Base-by-base conservation (phyloP, 2,888 invertebrate genomes). In the Zootermopsis nevadensis region DNA sequence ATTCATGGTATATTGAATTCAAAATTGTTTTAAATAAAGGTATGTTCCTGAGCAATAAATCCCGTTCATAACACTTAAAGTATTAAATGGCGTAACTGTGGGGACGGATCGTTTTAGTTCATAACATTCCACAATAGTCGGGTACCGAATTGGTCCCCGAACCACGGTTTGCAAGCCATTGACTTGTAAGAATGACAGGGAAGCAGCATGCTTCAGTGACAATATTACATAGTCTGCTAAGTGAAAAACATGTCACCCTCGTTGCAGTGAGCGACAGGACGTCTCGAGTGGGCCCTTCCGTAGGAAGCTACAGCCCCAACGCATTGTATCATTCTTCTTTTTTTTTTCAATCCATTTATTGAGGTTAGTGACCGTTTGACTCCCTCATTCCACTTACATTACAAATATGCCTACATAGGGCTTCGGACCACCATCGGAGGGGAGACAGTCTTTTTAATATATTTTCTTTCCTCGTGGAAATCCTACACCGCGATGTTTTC, bases 301-400 rank as follows among this genome's bases (percentile, higher is more conserved):
- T 19, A 19, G 48, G 30, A 31, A 19, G 31, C 33, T 33, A 69
- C 74, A 22, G 74, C 0, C 27, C 27, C 74, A 38, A 60, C n/a
- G 7, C 38, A 74, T 60, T 60, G 60, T 60, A 4, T 27, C 19
- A 24, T 19, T 27, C 8, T n/a, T 27, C 60, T 74, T 38, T 31
- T 74, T 74, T 74, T 67, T 31, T 74, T 74, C 38, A 74, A 74
- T 74, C 74, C 38, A 74, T 74, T 74, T 31, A 74, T 74, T 38
- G 74, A 38, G 74, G 74, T 74, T 38, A 74, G 74, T 38, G 74
- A 74, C 74, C 74, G 33, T 42, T 74, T 74, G 35, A 74, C 69
- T 69, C 33, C 30, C 30, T 12, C 30, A 31, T 74, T 35, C 74
- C 74, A 19, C 35, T n/a, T 38, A 74, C 38, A 38, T 74, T 38